These are phyloP conservation scores for Drosophila paramelanica DNA, from an alignment of 2,888 invertebrate genomes.

Conservation along the genomic window DNA sequence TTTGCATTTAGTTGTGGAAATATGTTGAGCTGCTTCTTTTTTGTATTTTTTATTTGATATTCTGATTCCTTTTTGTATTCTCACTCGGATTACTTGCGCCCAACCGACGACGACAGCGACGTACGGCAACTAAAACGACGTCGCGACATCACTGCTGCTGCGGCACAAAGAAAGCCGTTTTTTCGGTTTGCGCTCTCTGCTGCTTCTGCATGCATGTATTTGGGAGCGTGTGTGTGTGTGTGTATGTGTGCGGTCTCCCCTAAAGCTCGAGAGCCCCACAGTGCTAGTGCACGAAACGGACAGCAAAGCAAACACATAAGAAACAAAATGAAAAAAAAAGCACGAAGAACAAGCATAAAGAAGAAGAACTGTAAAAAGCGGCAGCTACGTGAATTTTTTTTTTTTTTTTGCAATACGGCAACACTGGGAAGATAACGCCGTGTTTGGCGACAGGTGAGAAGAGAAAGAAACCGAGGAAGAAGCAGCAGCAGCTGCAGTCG, in stretches of 20 bases:
- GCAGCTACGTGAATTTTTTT: slow-evolving; percentile 35
- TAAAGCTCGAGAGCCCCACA: slow-evolving; percentile 61
- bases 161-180: slow-evolving; percentile 61
- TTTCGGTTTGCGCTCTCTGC: slow-evolving; percentile 38
- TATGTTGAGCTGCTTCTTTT: slow-evolving; percentile 21
- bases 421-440: slow-evolving; percentile 37
- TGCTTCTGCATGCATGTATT: slow-evolving; percentile 48
- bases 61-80: slow-evolving; percentile 29
- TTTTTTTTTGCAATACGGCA: slow-evolving; percentile 51
- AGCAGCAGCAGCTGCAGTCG: slow-evolving; percentile 51
- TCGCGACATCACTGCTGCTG: slow-evolving; percentile 54
- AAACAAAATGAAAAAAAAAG: slow-evolving; percentile 40
- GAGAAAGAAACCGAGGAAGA: slow-evolving; percentile 32
- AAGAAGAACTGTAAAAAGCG: slow-evolving; percentile 30
- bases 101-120: slow-evolving; percentile 78
- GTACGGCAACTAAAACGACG: slow-evolving; percentile 75
- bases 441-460: slow-evolving; percentile 63
- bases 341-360: slow-evolving; percentile 25
- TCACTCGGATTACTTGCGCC: slow-evolving; percentile 70
- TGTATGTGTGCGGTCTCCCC: slow-evolving; percentile 45
- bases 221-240: slow-evolving; percentile 38
- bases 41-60: slow-evolving; percentile 28
- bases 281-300: slow-evolving; percentile 41
- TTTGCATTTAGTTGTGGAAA: slow-evolving; percentile 55
- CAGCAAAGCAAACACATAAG: slow-evolving; percentile 65